Evolutionary conservation across 1,140 invertebrate genomes (phyloP).

Genomic region (Phymorhynchus buccinoides): DNA sequence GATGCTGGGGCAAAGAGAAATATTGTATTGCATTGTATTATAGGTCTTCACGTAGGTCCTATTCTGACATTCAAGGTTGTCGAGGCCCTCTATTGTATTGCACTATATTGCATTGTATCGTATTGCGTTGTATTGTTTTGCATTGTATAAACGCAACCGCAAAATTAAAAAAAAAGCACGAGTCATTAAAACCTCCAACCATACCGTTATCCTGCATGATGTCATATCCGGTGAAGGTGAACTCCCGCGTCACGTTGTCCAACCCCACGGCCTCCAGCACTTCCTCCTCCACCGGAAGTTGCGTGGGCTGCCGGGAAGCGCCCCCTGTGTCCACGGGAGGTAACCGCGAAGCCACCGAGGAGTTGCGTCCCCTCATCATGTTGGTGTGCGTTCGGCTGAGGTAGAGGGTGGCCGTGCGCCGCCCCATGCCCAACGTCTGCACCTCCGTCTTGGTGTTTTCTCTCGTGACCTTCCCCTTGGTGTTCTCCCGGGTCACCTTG

Average conservation of each 20-base stretch:
- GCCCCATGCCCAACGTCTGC: constrained; percentile 31
- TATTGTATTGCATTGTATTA: constrained; percentile 42
- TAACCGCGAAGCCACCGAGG: constrained; percentile 26
- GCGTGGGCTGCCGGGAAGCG: constrained; percentile 12
- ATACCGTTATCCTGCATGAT: constrained; percentile 62
- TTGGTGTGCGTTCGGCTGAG: constrained; percentile 44
- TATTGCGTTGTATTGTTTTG: too few species aligned
- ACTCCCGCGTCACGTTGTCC: constrained; percentile 45
- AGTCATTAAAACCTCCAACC: too few species aligned
- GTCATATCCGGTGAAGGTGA: constrained; percentile 66
- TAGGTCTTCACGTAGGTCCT: constrained; percentile 38
- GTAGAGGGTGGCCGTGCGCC: constrained; percentile 38
- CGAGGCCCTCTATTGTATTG: too few species aligned
- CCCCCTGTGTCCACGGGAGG: constrained; percentile 6
- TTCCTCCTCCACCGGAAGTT: constrained; percentile 32
- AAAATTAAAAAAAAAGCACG: too few species aligned
- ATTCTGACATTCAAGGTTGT: too few species aligned
- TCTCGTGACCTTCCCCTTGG: too few species aligned
- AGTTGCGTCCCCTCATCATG: constrained; percentile 23
- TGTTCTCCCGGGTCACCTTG: constrained; percentile 33
- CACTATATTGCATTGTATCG: too few species aligned
- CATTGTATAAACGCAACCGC: too few species aligned
- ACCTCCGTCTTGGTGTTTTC: too few species aligned
- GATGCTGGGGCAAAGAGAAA: too few species aligned
- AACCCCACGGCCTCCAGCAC: constrained; percentile 40